Evolutionary conservation across 2,888 invertebrate species (phyloP).

Genomic region (Brassicogethes aeneus): DNA sequence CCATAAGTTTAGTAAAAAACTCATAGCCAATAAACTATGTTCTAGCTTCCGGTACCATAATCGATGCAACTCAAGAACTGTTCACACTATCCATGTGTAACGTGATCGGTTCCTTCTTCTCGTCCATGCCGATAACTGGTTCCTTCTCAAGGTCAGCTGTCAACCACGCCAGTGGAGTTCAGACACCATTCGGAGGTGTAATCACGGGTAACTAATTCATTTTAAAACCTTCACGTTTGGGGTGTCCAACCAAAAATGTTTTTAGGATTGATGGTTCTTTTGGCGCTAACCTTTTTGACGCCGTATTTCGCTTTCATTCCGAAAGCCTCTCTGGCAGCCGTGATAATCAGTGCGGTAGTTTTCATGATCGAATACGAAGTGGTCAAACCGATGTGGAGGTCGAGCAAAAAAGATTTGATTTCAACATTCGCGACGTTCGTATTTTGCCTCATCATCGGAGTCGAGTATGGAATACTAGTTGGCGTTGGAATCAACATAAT

Average conservation of each 20-base stretch:
- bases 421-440: conserved; percentile 79
- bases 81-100: conserved; percentile 79
- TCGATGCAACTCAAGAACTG: conserved; percentile 86
- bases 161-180: conserved; percentile 90
- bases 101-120: conserved; percentile 77
- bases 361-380: conserved; percentile 92
- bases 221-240: too few species aligned
- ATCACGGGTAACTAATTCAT: conserved; percentile 67
- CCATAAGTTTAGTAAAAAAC: conserved; percentile 1
- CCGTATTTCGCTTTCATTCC: conserved; percentile 87
- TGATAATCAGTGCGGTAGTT: conserved; percentile 90
- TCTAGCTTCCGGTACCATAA: conserved; percentile 64
- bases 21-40: conserved; percentile 16
- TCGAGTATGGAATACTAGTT: conserved; percentile 77
- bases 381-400: conserved; percentile 77
- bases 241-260: conserved; percentile 50
- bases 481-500: conserved; percentile 74
- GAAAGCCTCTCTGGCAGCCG: conserved; percentile 81
- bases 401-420: conserved; percentile 68
- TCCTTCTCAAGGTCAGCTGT: conserved; percentile 87
- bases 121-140: conserved; percentile 85
- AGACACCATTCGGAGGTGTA: conserved; percentile 79
- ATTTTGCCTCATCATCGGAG: conserved; percentile 70
- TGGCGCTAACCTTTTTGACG: conserved; percentile 78
- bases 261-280: conserved; percentile 66